Percentiles rank a stretch among this genome's conserved stretches.
Conservation (phyloP, 1,140 invertebrate species). For the Camponotus pennsylvanicus region DNA sequence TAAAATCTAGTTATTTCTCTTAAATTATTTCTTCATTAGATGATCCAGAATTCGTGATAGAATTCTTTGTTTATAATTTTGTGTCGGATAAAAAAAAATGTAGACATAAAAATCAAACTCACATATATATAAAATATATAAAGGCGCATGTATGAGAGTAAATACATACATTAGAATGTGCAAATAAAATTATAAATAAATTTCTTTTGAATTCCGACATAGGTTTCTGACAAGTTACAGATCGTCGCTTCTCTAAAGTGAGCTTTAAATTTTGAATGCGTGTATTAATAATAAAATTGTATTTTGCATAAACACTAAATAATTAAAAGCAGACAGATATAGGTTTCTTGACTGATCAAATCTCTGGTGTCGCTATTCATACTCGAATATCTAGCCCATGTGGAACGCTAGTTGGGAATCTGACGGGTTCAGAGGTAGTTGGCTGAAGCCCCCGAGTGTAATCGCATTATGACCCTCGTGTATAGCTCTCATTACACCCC, state of each 20-base stretch:
- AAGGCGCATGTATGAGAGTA: no score
- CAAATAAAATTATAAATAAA: no score
- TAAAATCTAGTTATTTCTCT: not conserved
- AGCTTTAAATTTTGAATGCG: no score
- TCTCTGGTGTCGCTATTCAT: constrained; percentile 65
- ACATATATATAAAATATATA: no score
- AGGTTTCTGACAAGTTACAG: no score
- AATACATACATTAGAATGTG: no score
- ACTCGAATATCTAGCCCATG: constrained; percentile 78
- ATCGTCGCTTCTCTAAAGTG: no score
- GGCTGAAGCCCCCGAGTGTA: constrained; percentile 84
- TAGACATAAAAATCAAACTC: no score
- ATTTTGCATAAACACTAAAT: not conserved
- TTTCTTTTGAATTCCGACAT: no score
- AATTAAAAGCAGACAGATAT: constrained; percentile 16
- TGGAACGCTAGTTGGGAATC: constrained; percentile 79
- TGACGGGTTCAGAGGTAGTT: constrained; percentile 82
- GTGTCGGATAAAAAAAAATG: no score
- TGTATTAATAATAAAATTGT: not conserved
- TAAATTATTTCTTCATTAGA: not conserved
- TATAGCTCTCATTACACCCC: constrained; percentile 83
- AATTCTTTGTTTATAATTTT: no score
- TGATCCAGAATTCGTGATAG: no score
- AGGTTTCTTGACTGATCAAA: constrained; percentile 24
- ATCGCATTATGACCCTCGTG: constrained; percentile 84